Percentiles rank a stretch among this genome's conserved stretches.
Conservation (phyloP, 2,888 invertebrate genomes). For the Hypomecis atomaria region DNA sequence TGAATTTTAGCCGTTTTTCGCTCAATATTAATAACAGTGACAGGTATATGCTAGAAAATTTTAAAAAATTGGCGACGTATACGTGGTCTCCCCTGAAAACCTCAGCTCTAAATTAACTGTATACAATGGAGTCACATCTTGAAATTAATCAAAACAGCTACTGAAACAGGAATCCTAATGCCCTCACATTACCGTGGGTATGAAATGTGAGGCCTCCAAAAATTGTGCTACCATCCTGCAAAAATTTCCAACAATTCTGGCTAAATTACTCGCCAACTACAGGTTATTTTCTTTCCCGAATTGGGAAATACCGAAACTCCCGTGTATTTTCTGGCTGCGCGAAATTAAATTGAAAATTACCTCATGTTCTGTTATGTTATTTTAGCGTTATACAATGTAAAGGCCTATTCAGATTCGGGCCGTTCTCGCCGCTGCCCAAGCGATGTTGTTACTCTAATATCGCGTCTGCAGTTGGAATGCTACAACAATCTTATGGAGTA, state of each 20-base stretch:
- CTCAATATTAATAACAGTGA: too few species aligned
- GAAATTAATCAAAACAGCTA: conserved; percentile 9
- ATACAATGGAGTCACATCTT: neutral
- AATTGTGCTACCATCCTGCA: conserved; percentile 25
- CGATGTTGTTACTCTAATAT: neutral
- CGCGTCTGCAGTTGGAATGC: too few species aligned
- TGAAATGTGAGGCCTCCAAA: conserved; percentile 15
- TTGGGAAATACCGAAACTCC: conserved; percentile 30
- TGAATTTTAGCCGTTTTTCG: too few species aligned
- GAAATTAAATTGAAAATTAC: conserved; percentile 54
- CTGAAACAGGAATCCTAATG: conserved; percentile 1
- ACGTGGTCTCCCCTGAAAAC: too few species aligned
- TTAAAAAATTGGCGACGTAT: too few species aligned
- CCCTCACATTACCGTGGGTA: neutral
- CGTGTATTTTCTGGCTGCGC: conserved; percentile 40
- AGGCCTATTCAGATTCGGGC: conserved; percentile 2
- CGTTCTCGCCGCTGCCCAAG: neutral
- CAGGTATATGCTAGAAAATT: too few species aligned
- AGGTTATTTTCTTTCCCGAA: conserved; percentile 37
- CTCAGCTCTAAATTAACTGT: neutral
- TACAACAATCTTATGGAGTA: too few species aligned
- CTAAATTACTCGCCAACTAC: conserved; percentile 35
- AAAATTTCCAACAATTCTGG: conserved; percentile 24
- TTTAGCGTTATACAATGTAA: conserved; percentile 48
- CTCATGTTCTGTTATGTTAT: conserved; percentile 48